Evolutionary conservation across 2,113 vertebrate genomes (phyloP), one percentile per base, ranked within the genome.

Genomic region (Lampris megalopsis): DNA sequence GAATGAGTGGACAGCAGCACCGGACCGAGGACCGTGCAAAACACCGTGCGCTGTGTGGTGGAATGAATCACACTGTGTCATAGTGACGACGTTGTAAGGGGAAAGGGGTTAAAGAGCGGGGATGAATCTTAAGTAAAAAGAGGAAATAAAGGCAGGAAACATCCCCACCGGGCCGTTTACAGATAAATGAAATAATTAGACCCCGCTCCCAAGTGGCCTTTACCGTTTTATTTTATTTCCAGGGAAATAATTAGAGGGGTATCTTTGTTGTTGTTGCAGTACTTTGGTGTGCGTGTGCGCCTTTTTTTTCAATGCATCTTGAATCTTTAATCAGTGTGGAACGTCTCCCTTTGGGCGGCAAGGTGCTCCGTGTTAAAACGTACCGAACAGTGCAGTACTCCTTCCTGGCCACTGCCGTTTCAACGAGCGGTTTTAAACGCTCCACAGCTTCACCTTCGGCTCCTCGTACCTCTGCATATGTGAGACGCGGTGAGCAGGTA

Each of bases 141-240:
- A 86, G 84, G 86, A 86, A 89, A 81, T 53, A 87, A 90, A 86
- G 70, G 68, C 67, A 77, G 68, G 77, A 84, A 89, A 79, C 75
- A 88, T 92, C 88, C 92, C 90, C 90, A 87, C 42, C 87, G 92
- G 92, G 77, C 88, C 89, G 91, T 91, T 92, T 92, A 92, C 76
- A 90, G 92, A 93, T 93, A 94, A 94, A 94, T 94, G 86, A 94
- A 94, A 94, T 93, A 93, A 94, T 95, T 94, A 94, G 87, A 87
- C 75, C 62, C 77, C 88, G 82, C 83, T 94, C 94, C 93, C 92
- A 77, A 71, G 90, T 91, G 93, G 88, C 88, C 73, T 74, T 80
- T 77, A 88, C 62, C 82, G 68, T 89, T 92, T 91, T 90, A 90
- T 90, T 94, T 93, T 79, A 92, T 92, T 94, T 94, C 81, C 65